Evolutionary conservation across 1,140 invertebrate genomes (phyloP), one percentile per base, ranked within the genome.

Genomic region (Anoplolepis gracilipes): DNA sequence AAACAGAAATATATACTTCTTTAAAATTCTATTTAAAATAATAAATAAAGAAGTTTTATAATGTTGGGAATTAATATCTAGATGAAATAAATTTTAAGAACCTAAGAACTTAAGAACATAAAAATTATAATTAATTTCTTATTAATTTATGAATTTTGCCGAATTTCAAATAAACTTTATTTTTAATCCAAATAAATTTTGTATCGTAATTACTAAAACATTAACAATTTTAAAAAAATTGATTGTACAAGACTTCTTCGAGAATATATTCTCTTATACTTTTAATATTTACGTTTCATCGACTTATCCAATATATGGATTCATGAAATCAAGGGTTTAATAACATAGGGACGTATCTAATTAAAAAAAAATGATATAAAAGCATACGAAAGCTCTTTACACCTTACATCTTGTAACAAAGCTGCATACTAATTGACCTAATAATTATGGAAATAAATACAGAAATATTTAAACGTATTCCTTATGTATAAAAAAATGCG

Each of bases 281-380:
- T 59, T 67, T 19, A 19, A 85, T 28, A 53, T 25, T 16, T 10
- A 13, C 55, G 13, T 62, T 39, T 53, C 2, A 88, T 85, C 81
- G 79, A 85, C 25, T 4, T 61, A 42, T 6, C 13, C 19, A 46
- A 46, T 16, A 46, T 42, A 19, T 19, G 22, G 36, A 82, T 30
- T 59, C 36, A 16, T 25, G 8, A 62, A 62, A 28, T 75, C 30
- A n/a, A n/a, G n/a, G n/a, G n/a, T n/a, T n/a, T n/a, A n/a, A n/a
- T n/a, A n/a, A n/a, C n/a, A n/a, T n/a, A n/a, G n/a, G n/a, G n/a
- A n/a, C n/a, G n/a, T n/a, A n/a, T n/a, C n/a, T n/a, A n/a, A n/a
- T n/a, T n/a, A n/a, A n/a, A n/a, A n/a, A n/a, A n/a, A n/a, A n/a
- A n/a, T n/a, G n/a, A n/a, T n/a, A n/a, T n/a, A n/a, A n/a, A n/a